A percentile compares a stretch with the other conserved stretches of the same genome.
phyloP scores from a whole-genome alignment of 2,888 invertebrate species.

The Dasysyrphus tricinctus region DNA sequence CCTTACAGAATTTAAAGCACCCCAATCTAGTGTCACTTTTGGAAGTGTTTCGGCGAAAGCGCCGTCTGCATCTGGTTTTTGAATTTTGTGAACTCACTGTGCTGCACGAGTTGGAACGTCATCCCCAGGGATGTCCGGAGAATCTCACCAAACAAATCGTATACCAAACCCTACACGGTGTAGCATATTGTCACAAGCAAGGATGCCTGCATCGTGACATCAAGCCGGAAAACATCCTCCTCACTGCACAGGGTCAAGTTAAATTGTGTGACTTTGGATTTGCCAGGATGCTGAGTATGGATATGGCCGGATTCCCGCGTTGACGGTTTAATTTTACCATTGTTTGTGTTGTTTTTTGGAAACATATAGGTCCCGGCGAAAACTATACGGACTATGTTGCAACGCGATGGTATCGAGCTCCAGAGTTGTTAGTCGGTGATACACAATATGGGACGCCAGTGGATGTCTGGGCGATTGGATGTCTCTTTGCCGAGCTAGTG shows the following conservation, averaged over 20 bases:
- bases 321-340: constrained; percentile 53
- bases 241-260: constrained; percentile 96
- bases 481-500: constrained; percentile 94
- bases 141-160: constrained; percentile 94
- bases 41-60: constrained; percentile 97
- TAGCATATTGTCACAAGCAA: constrained; percentile 98
- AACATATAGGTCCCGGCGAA: constrained; percentile 92
- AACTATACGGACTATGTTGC: constrained; percentile 99
- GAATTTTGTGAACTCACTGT: constrained; percentile 99
- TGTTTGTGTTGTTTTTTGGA: constrained; percentile 39
- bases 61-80: constrained; percentile 98
- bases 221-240: constrained; percentile 98
- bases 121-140: constrained; percentile 96
- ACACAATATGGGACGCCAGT: constrained; percentile 95
- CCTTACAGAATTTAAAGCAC: constrained; percentile 96
- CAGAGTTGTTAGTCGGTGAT: constrained; percentile 98
- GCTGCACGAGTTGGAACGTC: constrained; percentile 96
- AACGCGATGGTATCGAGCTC: constrained; percentile 99
- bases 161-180: constrained; percentile 97
- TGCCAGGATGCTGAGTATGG: constrained; percentile 94
- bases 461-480: constrained; percentile 99
- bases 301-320: constrained; percentile 30
- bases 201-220: constrained; percentile 98
- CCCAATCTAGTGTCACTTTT: constrained; percentile 98
- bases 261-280: constrained; percentile 99